A percentile compares a stretch with the other conserved stretches of the same genome.
Evolutionary conservation across 2,797 vertebrate species (phyloP).

Genomic region (Podarcis lilfordi): DNA sequence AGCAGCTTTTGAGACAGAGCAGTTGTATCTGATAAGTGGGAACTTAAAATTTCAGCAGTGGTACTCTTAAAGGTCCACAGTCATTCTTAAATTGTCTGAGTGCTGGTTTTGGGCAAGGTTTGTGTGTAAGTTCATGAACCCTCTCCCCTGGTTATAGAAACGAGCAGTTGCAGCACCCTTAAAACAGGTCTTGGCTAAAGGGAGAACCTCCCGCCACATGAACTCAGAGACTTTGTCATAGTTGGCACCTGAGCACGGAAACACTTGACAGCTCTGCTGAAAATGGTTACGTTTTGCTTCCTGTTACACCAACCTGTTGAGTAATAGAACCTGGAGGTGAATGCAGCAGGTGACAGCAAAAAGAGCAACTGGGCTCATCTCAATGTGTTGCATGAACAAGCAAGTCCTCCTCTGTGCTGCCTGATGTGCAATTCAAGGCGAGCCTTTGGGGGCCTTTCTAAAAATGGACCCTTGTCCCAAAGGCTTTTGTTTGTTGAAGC

Average conservation of each 20-base stretch:
- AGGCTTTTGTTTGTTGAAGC: not conserved
- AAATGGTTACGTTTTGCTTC: rapidly evolving
- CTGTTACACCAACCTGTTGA: not conserved
- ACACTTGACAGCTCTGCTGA: not conserved
- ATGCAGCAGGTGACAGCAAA: not conserved
- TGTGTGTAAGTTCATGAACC: not conserved
- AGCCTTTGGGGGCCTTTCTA: not conserved
- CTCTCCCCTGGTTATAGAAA: not conserved
- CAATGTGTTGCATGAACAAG: not conserved
- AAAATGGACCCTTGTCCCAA: not conserved
- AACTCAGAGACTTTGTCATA: not conserved
- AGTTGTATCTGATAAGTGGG: not conserved
- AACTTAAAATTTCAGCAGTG: not conserved
- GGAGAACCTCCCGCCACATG: not conserved
- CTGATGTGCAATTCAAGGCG: not conserved
- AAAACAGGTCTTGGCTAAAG: not conserved
- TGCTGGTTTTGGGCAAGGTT: not conserved
- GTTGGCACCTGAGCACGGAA: not conserved
- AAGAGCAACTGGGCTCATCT: no score
- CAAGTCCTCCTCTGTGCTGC: not conserved
- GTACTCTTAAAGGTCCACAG: not conserved
- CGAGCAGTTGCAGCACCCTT: not conserved
- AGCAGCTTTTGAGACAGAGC: not conserved
- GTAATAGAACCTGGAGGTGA: not conserved
- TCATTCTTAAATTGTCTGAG: not conserved